Base-by-base conservation (phyloP, 2,888 invertebrate species). In the Petrolisthes manimaculis region DNA sequence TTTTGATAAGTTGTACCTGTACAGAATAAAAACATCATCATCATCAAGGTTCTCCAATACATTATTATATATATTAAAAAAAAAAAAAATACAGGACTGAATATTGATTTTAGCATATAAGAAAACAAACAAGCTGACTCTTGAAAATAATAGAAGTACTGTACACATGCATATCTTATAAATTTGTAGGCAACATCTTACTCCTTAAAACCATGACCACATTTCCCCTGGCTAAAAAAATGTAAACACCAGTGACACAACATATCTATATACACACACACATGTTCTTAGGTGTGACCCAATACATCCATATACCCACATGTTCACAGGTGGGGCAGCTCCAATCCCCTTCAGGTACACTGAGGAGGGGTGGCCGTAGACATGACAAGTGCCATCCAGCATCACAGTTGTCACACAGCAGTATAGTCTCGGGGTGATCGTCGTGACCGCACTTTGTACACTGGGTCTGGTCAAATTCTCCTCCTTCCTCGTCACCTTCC, bases 301-400 rank as follows among this genome's bases (percentile, higher is more conserved):
- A 37, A 37, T 2, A 37, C 37, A 37, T 37, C 37, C 37, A 37
- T 37, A 37, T 37, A 37, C 37, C 95, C 92, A 97, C 97, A 93
- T 99, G 99, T 93, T 98, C 97, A 93, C 99, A 99, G 0, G 97
- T 97, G 61, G 99, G 99, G 93, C 99, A 99, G 93, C 95, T 97
- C 99, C 99, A 99, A 93, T 98, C 97, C 0, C 99, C 99, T 93
- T 98, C 98, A 0, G 99, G 99, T 92, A 99, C 97, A 56, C 97
- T 95, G 94, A 98, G 96, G 75, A 99, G 95, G 89, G 98, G 95
- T 0, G 99, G 99, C 90, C 97, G 95, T 71, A 99, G 95, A 92
- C 99, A 99, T 77, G 97, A 97, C 90, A 98, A 98, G 94, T 99
- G 99, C 95, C 97, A 99, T n/a, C 99, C 99, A 90, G 93, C 93